A percentile compares a stretch with the other conserved stretches of the same genome.
Evolutionary conservation across 2,888 invertebrate species (phyloP).

Genomic region (Sinotaia quadrata): DNA sequence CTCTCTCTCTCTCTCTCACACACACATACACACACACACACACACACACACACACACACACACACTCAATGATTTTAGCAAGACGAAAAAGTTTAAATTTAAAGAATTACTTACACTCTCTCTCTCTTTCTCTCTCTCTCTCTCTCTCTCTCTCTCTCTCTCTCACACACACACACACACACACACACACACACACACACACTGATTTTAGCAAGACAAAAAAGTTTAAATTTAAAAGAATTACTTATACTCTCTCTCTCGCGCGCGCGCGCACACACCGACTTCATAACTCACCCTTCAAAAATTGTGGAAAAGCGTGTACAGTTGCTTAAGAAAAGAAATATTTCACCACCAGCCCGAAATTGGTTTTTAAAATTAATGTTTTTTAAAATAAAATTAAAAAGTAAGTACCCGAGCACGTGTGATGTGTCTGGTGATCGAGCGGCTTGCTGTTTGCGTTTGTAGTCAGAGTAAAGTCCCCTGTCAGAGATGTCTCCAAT

Average conservation of each 20-base stretch:
- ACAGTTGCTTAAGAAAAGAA: background rate
- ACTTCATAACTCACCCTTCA: background rate
- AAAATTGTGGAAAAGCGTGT: background rate
- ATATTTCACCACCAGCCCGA: background rate
- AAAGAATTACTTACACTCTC: background rate
- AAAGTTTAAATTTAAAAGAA: too few species aligned
- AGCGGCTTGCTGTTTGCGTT: too few species aligned
- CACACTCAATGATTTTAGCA: background rate
- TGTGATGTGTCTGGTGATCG: too few species aligned
- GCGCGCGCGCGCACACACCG: background rate
- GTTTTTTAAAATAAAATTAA: too few species aligned
- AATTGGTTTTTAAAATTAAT: too few species aligned
- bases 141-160: background rate
- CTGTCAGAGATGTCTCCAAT: too few species aligned
- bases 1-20: background rate
- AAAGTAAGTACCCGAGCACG: too few species aligned
- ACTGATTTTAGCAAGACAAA: too few species aligned
- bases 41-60: background rate
- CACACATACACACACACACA: background rate
- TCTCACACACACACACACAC: conserved; percentile 4
- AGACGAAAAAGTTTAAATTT: background rate
- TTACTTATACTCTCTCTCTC: background rate
- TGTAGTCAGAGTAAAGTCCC: too few species aligned
- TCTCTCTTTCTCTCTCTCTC: background rate
- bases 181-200: conserved; percentile 5